Evolutionary conservation across 37 sponge, comb jelly and placozoan genomes (phyloP), one percentile per base, ranked within the genome.

Genomic region (Sycon ciliatum): DNA sequence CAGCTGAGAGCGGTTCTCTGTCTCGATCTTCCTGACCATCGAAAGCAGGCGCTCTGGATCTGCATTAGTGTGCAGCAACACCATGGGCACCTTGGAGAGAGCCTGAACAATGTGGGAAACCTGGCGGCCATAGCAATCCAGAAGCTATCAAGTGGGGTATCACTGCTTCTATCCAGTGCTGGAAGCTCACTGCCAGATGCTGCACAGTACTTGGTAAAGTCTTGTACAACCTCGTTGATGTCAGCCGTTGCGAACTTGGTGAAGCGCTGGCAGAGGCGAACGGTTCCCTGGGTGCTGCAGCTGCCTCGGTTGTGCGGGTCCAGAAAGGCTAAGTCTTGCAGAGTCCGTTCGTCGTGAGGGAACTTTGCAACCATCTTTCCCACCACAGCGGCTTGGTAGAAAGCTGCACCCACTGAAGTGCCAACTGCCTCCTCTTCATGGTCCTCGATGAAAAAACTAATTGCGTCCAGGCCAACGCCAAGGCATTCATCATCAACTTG

Each of bases 1-100:
- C 65, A 77, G 68, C 20, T 36, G 54, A 2, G 42, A 67, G 26
- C 69, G 39, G 38, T 68, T 61, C 16, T 76, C 77, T 6, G 77
- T 76, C 23, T 67, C 54, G 39, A 67, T 67, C 33, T 76, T 67
- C 36, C 68, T 2, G 7, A 77, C 70, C 67, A 66, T 76, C 13
- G 67, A 65, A 34, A 76, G 65, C 34, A 68, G 36, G 16, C 69
- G 3, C 38, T 77, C 78, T 31, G 69, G 70, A 62, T 69, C 69
- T 33, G 78, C 78, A 68, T 77, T 77, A 9, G 68, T 61, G 39
- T 76, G 76, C 11, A 66, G 76, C 7, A 68, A 35, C 39, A 77
- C 30, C 4, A 68, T 67, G 28, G 67, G 32, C 16, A 23, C 13
- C 39, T 67, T 68, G 1, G 69, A 55, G 20, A 77, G 39, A n/a